Conservation (phyloP, 2,797 vertebrate genomes). For the Myripristis jacobus region DNA sequence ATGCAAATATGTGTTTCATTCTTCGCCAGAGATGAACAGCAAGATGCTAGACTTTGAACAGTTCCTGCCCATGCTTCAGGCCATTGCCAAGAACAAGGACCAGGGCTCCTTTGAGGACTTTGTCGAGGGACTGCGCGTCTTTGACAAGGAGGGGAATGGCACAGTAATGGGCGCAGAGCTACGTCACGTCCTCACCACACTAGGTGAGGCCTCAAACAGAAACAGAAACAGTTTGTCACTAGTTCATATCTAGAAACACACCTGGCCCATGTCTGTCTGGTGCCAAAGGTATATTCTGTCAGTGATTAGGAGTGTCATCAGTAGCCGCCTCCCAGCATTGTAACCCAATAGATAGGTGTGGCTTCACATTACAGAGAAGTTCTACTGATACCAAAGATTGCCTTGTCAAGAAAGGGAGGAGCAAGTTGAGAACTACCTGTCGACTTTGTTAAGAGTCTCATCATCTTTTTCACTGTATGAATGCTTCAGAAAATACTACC, state of each 20-base stretch:
- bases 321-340: neutral
- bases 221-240: neutral
- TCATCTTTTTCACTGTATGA: neutral
- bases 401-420: neutral
- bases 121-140: conserved; percentile 91
- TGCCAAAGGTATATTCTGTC: conserved; percentile 15
- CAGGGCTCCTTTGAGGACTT: conserved; percentile 94
- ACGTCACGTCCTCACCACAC: conserved; percentile 93
- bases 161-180: conserved; percentile 95
- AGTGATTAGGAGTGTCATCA: conserved; percentile 4
- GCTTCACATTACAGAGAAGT: neutral
- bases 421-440: neutral
- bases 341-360: neutral
- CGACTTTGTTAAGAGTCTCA: neutral
- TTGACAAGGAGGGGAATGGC: conserved; percentile 96
- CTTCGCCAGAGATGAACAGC: conserved; percentile 88
- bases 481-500: neutral
- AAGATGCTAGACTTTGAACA: conserved; percentile 94
- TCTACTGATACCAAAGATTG: neutral
- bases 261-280: neutral
- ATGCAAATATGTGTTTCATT: neutral
- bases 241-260: neutral
- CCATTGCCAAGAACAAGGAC: conserved; percentile 94
- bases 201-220: conserved; percentile 80
- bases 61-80: conserved; percentile 95